phyloP scores from a whole-genome alignment of 2,888 invertebrate genomes.

The Trichacis sp. region DNA sequence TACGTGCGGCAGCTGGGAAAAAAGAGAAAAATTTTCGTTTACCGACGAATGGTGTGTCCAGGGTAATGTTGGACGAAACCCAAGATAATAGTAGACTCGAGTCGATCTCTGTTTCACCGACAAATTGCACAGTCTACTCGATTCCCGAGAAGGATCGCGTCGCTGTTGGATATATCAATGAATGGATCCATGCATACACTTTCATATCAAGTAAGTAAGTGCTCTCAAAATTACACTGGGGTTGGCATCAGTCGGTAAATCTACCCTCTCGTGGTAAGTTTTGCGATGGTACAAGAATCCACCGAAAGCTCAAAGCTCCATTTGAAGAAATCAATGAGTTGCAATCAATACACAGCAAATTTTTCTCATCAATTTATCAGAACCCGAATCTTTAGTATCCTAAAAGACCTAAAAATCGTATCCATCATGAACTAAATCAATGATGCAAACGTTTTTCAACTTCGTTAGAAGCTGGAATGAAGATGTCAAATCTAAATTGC shows the following conservation, averaged over 20 bases:
- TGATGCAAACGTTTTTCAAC: too few relatives aligned
- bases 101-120: constrained; percentile 49
- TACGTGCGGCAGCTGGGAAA: constrained; percentile 55
- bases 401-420: too few relatives aligned
- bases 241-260: constrained; percentile 34
- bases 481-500: too few relatives aligned
- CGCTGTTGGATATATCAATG: constrained; percentile 77
- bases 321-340: too few relatives aligned
- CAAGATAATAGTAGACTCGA: constrained; percentile 49
- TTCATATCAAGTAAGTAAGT: constrained; percentile 77
- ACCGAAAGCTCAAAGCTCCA: too few relatives aligned
- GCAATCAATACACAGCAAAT: too few relatives aligned
- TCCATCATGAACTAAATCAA: too few relatives aligned
- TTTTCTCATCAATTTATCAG: too few relatives aligned
- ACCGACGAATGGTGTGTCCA: constrained; percentile 50
- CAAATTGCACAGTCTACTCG: constrained; percentile 71
- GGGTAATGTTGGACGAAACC: constrained; percentile 55
- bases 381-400: too few relatives aligned
- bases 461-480: too few relatives aligned
- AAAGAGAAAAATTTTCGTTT: constrained; percentile 51
- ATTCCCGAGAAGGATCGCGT: constrained; percentile 68
- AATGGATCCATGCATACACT: constrained; percentile 79
- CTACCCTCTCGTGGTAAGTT: constrained; percentile 20
- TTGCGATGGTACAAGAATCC: neutral
- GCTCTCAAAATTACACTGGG: constrained; percentile 2